phyloP scores from a whole-genome alignment of 2,113 vertebrate species.

The Clupea harengus region DNA sequence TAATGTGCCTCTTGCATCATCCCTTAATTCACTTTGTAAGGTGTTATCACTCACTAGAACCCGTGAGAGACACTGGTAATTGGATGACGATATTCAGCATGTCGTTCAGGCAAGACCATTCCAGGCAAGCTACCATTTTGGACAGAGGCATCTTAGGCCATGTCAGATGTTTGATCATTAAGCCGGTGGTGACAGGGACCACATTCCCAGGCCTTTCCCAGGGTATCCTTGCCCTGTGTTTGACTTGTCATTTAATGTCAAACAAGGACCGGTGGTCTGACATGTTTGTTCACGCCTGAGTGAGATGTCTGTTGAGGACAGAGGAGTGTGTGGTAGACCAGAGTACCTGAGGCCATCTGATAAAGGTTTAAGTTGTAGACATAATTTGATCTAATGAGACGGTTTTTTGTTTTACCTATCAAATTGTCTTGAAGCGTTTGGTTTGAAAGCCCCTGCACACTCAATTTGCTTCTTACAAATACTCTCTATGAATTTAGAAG shows the following conservation, averaged over 20 bases:
- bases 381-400: conserved; percentile 14
- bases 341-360: background rate
- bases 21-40: conserved; percentile 41
- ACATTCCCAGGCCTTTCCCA: background rate
- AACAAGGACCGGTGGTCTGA: background rate
- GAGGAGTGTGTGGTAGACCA: background rate
- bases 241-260: conserved; percentile 8
- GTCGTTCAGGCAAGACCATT: background rate
- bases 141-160: background rate
- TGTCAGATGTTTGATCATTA: conserved; percentile 8
- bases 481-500: background rate
- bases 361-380: background rate
- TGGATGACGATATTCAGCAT: conserved; percentile 29
- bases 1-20: conserved; percentile 17
- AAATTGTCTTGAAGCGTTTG: background rate
- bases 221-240: background rate
- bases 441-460: background rate
- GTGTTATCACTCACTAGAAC: conserved; percentile 37
- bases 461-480: background rate
- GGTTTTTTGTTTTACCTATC: background rate
- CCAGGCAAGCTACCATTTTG: background rate
- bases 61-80: conserved; percentile 23
- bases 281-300: background rate
- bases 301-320: background rate
- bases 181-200: background rate